These are phyloP conservation scores for Mus minutoides DNA, from an alignment of 2,797 vertebrate genomes.

Conservation along the genomic window DNA sequence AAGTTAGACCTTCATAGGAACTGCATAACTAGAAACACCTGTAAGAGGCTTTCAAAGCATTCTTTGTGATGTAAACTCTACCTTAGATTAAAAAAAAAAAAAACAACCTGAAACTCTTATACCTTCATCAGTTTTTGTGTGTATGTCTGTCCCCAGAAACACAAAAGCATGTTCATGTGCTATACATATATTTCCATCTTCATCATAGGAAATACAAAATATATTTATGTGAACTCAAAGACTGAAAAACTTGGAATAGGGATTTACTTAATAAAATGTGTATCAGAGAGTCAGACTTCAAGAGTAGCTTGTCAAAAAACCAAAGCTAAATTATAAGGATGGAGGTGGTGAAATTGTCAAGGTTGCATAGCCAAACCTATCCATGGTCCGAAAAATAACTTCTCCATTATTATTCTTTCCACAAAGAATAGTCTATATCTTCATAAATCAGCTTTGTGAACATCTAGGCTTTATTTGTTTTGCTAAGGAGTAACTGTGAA, in stretches of 20 bases:
- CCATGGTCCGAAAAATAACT: conserved; percentile 10
- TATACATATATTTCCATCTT: not conserved
- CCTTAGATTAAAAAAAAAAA: not conserved
- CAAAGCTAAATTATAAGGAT: conserved; percentile 18
- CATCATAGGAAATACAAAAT: not conserved
- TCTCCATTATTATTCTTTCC: conserved; percentile 17
- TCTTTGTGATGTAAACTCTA: not conserved
- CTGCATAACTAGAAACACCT: not conserved
- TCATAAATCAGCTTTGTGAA: conserved; percentile 45
- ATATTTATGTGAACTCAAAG: not conserved
- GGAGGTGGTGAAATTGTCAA: not conserved
- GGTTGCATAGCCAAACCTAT: not conserved
- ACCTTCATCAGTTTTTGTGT: not conserved
- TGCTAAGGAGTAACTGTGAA: conserved; percentile 7
- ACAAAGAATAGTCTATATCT: not conserved
- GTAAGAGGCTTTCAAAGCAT: not conserved
- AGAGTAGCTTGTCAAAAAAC: conserved; percentile 1
- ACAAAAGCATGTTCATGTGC: not conserved
- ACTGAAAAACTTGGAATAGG: not conserved
- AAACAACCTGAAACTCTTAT: not conserved
- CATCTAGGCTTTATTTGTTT: not conserved
- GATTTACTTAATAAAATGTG: conserved; percentile 16
- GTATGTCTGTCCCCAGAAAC: not conserved
- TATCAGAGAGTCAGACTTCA: not conserved
- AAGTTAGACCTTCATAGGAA: not conserved